phyloP scores from a whole-genome alignment of 2,888 invertebrate genomes.

The Chrysina gloriosa region DNA sequence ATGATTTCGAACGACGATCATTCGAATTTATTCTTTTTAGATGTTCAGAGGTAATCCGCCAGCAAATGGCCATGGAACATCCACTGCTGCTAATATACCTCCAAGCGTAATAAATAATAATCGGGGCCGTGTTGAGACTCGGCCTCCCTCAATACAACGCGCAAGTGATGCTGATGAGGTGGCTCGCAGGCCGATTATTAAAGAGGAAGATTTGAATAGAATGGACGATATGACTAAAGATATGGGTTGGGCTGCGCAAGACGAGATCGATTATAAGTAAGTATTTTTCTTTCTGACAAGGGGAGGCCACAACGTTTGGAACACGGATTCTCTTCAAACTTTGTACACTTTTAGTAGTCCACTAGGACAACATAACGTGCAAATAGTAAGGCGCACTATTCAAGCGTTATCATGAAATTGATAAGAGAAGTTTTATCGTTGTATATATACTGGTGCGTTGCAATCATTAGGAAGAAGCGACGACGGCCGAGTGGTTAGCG shows the following conservation, averaged over 20 bases:
- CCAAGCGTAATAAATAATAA: slow-evolving; percentile 42
- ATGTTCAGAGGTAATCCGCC: slow-evolving; percentile 58
- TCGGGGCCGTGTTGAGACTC: slow-evolving; percentile 56
- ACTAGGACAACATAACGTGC: too few relatives aligned
- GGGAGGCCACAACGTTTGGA: too few relatives aligned
- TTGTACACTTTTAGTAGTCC: too few relatives aligned
- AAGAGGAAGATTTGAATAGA: slow-evolving; percentile 91
- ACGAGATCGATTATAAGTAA: slow-evolving; percentile 92
- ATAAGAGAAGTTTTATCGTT: too few relatives aligned
- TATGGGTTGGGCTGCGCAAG: slow-evolving; percentile 92
- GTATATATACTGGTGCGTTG: too few relatives aligned
- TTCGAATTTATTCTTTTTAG: slow-evolving; percentile 29
- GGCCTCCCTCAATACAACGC: slow-evolving; percentile 59
- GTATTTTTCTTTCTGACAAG: slow-evolving; percentile 2
- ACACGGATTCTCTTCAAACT: too few relatives aligned
- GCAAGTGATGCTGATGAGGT: slow-evolving; percentile 65
- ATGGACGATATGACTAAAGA: slow-evolving; percentile 92
- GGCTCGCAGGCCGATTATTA: slow-evolving; percentile 86
- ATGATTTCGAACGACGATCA: neutral
- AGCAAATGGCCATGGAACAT: slow-evolving; percentile 53
- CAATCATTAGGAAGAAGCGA: too few relatives aligned
- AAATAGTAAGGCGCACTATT: too few relatives aligned
- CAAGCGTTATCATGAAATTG: too few relatives aligned
- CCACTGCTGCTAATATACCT: slow-evolving; percentile 48
- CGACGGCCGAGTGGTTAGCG: too few relatives aligned